Conservation (phyloP, 2,113 vertebrate species). For the Melanocharis versteri region DNA sequence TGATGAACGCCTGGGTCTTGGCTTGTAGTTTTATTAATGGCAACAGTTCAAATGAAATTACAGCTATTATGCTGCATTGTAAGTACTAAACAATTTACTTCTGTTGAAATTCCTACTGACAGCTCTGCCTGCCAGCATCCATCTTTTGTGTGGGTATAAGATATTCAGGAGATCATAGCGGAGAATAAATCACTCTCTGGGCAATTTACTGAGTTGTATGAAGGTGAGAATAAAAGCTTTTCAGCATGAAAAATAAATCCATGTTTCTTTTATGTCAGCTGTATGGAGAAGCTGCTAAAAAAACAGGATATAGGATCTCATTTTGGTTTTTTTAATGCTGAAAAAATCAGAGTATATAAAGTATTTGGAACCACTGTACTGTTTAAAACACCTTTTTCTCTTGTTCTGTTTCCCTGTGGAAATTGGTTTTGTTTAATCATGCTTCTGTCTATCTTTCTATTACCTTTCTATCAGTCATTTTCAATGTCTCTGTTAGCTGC, state of each 20-base stretch:
- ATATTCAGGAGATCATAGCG: slow-evolving; percentile 57
- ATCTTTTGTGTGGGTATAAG: slow-evolving; percentile 45
- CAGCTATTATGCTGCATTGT: slow-evolving; percentile 70
- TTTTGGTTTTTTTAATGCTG: background rate
- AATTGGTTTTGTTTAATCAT: background rate
- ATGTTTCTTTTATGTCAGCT: background rate
- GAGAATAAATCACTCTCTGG: slow-evolving; percentile 51
- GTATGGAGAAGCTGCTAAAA: slow-evolving; percentile 5
- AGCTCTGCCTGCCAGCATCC: slow-evolving; percentile 51
- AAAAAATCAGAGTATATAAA: background rate
- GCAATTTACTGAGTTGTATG: slow-evolving; percentile 53
- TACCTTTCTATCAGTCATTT: background rate
- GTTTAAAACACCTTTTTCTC: background rate
- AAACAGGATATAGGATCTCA: background rate
- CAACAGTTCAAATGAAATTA: slow-evolving; percentile 73
- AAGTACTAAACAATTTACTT: slow-evolving; percentile 73
- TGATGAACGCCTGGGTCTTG: slow-evolving; percentile 42
- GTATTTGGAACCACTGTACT: background rate
- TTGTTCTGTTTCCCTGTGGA: background rate
- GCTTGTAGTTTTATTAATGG: slow-evolving; percentile 67
- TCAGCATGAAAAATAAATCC: slow-evolving; percentile 33
- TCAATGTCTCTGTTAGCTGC: background rate
- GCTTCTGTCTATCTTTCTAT: background rate
- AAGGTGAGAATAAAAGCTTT: slow-evolving; percentile 71
- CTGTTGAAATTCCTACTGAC: slow-evolving; percentile 60